Conservation (phyloP, 2,113 vertebrate species). For the Cololabis saira region DNA sequence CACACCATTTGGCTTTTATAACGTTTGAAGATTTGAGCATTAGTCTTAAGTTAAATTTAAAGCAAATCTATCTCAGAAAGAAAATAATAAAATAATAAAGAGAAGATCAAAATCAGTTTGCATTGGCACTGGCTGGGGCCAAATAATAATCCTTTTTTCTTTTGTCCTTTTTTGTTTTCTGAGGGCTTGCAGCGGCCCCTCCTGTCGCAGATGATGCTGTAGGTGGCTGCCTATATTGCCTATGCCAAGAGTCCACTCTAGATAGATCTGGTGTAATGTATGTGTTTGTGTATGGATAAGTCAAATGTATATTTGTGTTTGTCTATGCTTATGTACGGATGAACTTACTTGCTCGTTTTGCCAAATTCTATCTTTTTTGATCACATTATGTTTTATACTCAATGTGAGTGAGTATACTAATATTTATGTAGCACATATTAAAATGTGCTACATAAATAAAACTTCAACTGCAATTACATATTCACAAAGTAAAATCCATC, state of each 20-base stretch:
- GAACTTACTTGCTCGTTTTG: not conserved
- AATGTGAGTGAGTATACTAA: no score
- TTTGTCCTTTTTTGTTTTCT: not conserved
- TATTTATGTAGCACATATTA: not conserved
- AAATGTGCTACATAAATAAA: not conserved
- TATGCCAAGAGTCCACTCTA: not conserved
- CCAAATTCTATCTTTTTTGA: not conserved
- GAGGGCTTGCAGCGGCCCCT: no score
- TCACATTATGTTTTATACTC: not conserved
- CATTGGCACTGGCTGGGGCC: no score
- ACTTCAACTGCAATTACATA: not conserved
- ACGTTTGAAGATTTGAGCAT: no score
- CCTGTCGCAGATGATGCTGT: no score
- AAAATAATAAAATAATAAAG: no score
- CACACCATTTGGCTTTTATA: not conserved
- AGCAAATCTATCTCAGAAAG: no score
- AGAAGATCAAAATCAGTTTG: no score
- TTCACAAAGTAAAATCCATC: constrained; percentile 13
- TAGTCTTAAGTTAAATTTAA: no score
- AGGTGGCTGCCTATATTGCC: no score
- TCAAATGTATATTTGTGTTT: not conserved
- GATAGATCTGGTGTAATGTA: not conserved
- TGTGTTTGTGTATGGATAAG: not conserved
- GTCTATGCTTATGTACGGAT: not conserved
- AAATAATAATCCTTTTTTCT: not conserved